Base-by-base conservation (phyloP, 2,888 invertebrate genomes). In the Catocala fraxini region DNA sequence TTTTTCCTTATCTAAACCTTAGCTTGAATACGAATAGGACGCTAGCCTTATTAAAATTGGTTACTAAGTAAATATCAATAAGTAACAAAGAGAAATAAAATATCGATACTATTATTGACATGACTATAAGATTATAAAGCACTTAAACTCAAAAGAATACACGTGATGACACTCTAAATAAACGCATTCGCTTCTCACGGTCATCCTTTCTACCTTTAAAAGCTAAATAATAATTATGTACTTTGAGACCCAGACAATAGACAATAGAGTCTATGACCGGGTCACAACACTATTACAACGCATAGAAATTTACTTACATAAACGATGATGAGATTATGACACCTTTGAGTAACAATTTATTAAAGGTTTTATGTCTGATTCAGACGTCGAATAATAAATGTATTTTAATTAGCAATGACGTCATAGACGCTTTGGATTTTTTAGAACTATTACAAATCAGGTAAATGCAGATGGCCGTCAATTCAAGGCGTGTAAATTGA, bases 241-340 rank as follows among this genome's bases (percentile, higher is more conserved):
- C 10, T 6, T 51, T 6, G 35, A 25, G 25, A 35, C n/a, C 0
- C 12, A 59, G 52, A 73, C 63, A 71, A 71, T 66, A 47, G 52
- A 10, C 54, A 49, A 57, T 66, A 59, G 25, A 49, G 12, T 49
- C 49, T 54, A 60, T 69, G 56, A 68, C 58, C 65, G 10, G 65
- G 59, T 71, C 68, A 68, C 49, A 56, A 9, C 43, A 43, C 12
- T 41, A 63, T 65, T 59, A 56, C 54, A 53, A 25, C 9, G 51
- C 35, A 57, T 47, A 33, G 7, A 49, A 25, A 59, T 51, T 58
- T 51, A 45, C 56, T 33, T 60, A 53, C 11, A 42, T 68, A 65
- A 59, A 52, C 9, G 7, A 15, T 60, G 46, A 67, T 62, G 57
- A 49, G 5, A n/a, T 58, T 52, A 59, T 52, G 15, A 63, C 51